Evolutionary conservation across 23 tunicate species (phyloP), one percentile per base, ranked within the genome.

Genomic region (Aplidium turbinatum): DNA sequence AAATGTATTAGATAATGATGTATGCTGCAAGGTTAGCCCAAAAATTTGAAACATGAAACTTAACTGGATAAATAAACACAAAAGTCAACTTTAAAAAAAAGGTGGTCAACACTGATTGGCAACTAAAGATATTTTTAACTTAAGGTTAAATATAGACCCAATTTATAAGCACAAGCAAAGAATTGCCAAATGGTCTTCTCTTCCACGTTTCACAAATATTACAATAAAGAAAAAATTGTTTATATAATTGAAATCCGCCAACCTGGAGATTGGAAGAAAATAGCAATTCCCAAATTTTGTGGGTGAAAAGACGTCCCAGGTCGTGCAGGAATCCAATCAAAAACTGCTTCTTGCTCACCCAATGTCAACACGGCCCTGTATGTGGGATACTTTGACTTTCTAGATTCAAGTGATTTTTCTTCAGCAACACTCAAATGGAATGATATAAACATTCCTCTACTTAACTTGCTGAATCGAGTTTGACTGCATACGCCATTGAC

Each of bases 301-400:
- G 77, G 33, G 47, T 76, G 57, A 57, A 74, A 70, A n/a, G n/a
- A n/a, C 26, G 72, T 71, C 3, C 30, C 70, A 4, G 86, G 33
- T 57, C 67, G 65, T 1, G 46, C 52, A 45, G 78, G 97, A 35
- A 42, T 42, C 97, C 97, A 91, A 69, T 91, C 58, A 66, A 91
- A 91, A 0, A 91, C 91, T 16, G 97, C 97, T 63, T 78, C 83
- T n/a, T 62, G 71, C 21, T 91, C 83, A 9, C 79, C 89, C 33
- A 91, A 63, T 6, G 82, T 78, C 6, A 91, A 27, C 13, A 79
- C 28, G 2, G 87, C 97, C 39, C 86, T 56, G 21, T 78, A 73
- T 18, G 51, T 47, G 11, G 73, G 47, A 5, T 23, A 23, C 34
- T 73, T 84, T 19, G 53, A 29, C 6, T 33, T 46, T 48, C 46